Conservation (phyloP, 2,113 vertebrate genomes). For the Hippocampus abdominalis region DNA sequence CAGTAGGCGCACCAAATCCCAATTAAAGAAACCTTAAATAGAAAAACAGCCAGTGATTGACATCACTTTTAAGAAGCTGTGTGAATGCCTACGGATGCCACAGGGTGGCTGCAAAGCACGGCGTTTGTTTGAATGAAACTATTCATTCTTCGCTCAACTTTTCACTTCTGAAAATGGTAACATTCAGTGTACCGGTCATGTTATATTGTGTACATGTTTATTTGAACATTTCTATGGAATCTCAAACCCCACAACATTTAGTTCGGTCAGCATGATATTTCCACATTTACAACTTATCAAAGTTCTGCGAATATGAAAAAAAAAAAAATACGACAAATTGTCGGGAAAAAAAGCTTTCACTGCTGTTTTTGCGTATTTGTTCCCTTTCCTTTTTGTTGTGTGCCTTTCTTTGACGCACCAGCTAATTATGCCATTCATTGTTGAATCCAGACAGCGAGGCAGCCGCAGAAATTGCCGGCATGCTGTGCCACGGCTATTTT, state of each 20-base stretch:
- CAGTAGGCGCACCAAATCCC: not conserved
- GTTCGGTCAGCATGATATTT: not conserved
- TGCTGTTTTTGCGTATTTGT: not conserved
- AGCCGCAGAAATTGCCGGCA: slow-evolving; percentile 4
- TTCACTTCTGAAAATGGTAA: no score
- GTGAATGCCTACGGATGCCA: no score
- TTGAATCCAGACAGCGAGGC: slow-evolving; percentile 2
- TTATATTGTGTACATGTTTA: not conserved
- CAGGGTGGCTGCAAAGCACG: no score
- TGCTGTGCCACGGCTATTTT: not conserved
- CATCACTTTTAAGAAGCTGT: no score
- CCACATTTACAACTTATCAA: not conserved
- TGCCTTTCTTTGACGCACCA: not conserved
- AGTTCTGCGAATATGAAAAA: not conserved
- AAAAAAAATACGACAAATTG: no score
- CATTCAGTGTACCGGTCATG: no score
- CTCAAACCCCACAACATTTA: no score
- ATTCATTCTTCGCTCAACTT: no score
- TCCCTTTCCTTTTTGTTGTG: not conserved
- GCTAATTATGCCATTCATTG: slow-evolving; percentile 4
- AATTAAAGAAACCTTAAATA: not conserved
- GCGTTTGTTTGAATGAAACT: no score
- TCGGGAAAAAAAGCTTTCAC: not conserved
- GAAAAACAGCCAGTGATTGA: not conserved
- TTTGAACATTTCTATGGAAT: not conserved